Conservation (phyloP, 2,888 invertebrate species). For the Parnassius smintheus region DNA sequence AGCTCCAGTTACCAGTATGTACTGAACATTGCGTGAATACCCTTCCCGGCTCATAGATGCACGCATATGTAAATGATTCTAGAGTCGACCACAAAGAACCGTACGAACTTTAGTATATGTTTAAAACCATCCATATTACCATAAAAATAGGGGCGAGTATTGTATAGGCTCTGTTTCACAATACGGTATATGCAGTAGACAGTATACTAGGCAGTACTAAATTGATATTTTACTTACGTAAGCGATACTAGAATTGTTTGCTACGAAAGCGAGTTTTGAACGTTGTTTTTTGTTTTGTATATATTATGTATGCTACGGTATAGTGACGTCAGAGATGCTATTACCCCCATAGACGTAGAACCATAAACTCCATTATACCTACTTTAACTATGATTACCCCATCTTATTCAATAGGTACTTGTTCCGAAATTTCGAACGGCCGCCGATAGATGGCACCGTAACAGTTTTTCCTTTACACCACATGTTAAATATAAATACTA, state of each 20-base stretch:
- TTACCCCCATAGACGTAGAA: no score
- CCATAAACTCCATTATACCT: no score
- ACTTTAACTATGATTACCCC: no score
- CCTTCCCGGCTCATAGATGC: slow-evolving; percentile 18
- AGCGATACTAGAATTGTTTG: not conserved
- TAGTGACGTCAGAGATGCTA: no score
- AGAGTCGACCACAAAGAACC: slow-evolving; percentile 19
- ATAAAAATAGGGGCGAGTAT: slow-evolving; percentile 1
- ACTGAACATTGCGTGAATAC: slow-evolving; percentile 18
- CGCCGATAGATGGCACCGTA: no score
- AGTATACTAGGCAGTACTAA: not conserved
- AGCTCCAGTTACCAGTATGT: slow-evolving; percentile 11
- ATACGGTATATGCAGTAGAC: not conserved
- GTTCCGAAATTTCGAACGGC: no score
- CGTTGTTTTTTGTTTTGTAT: no score
- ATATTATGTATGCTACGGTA: no score
- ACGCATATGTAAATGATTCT: slow-evolving; percentile 22
- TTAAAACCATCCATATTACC: not conserved
- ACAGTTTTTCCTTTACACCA: no score
- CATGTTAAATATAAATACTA: no score
- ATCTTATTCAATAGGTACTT: no score
- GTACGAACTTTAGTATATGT: not conserved
- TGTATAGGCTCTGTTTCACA: not conserved
- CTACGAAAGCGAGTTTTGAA: not conserved
- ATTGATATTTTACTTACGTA: slow-evolving; percentile 17